phyloP scores from a whole-genome alignment of 2,797 vertebrate species.

The Craterocephalus amniculus region DNA sequence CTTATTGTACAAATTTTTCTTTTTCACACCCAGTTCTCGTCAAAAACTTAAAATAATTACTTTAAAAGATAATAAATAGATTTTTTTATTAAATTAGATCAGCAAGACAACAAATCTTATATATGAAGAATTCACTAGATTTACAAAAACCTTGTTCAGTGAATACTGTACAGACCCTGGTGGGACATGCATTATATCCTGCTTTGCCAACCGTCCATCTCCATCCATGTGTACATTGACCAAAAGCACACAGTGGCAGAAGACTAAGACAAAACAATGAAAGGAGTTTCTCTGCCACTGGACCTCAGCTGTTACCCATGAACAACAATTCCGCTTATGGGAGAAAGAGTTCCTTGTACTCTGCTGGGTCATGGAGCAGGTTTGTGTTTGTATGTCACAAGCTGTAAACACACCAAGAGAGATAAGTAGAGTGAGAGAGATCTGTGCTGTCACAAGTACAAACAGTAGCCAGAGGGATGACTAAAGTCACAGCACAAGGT shows the following conservation, averaged over 20 bases:
- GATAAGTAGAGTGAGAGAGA: constrained; percentile 15
- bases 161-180: background rate
- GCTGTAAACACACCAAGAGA: constrained; percentile 44
- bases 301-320: constrained; percentile 55
- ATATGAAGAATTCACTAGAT: background rate
- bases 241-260: constrained; percentile 42
- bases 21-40: background rate
- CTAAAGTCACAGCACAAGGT: constrained; percentile 1
- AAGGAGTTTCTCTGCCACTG: constrained; percentile 55
- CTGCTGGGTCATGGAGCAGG: constrained; percentile 46
- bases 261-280: constrained; percentile 63
- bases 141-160: no score
- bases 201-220: constrained; percentile 15
- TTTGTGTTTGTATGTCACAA: constrained; percentile 45
- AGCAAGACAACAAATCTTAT: no score
- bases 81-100: background rate
- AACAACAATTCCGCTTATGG: constrained; percentile 51
- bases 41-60: background rate
- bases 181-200: background rate
- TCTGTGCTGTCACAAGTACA: constrained; percentile 15
- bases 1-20: no score
- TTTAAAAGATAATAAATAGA: background rate
- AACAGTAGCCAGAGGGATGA: constrained; percentile 13
- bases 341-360: constrained; percentile 36
- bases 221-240: constrained; percentile 29